A percentile compares a stretch with the other conserved stretches of the same genome.
Evolutionary conservation across 1,140 invertebrate genomes (phyloP).

Genomic region (Rhysida immarginata): DNA sequence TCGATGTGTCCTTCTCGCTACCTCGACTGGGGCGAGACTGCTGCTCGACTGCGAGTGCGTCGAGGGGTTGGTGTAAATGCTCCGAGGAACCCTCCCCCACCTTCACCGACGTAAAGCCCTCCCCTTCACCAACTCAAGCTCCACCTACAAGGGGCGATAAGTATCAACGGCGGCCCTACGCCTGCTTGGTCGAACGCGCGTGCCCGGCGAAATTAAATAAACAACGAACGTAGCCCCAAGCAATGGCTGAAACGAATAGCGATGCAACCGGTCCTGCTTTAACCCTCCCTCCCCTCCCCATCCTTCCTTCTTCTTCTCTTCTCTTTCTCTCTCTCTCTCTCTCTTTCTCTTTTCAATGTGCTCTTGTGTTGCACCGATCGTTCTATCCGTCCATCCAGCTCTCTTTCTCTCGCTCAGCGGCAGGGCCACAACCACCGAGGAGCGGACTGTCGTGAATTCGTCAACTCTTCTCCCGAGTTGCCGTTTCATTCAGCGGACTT

Average conservation of each 20-base stretch:
- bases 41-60: too few species aligned
- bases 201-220: conserved; percentile 6
- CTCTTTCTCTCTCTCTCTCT: not conserved
- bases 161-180: not conserved
- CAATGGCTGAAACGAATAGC: not conserved
- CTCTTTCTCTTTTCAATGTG: too few species aligned
- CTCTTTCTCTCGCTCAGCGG: too few species aligned
- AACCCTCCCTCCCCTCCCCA: not conserved
- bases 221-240: not conserved
- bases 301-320: not conserved
- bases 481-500: too few species aligned
- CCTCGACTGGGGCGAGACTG: not conserved
- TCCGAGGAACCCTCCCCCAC: not conserved
- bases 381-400: too few species aligned
- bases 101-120: not conserved
- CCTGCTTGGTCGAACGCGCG: not conserved
- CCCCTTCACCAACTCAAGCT: not conserved
- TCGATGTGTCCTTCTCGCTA: not conserved
- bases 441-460: too few species aligned
- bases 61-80: too few species aligned
- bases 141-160: conserved; percentile 1
- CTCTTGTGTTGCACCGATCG: too few species aligned
- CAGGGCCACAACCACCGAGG: too few species aligned
- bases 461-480: too few species aligned
- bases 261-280: not conserved